Conservation (phyloP, 2,888 invertebrate genomes). For the Chromoteleia sp. region DNA sequence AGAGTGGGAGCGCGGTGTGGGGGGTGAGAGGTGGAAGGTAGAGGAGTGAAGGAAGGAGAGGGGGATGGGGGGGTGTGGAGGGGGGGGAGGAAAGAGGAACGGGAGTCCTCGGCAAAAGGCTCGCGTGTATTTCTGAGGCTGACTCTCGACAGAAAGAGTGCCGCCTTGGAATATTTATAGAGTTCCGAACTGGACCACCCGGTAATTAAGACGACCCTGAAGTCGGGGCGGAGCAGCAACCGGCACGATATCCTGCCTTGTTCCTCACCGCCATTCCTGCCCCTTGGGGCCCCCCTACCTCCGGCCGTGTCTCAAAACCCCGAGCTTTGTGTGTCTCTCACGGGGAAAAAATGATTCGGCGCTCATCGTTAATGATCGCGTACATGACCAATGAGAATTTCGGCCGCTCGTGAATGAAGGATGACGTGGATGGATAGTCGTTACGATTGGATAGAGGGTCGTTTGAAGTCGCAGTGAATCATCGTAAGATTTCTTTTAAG, state of each 20-base stretch:
- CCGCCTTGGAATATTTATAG: slow-evolving; percentile 81
- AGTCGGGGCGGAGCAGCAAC: slow-evolving; percentile 80
- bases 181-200: slow-evolving; percentile 82
- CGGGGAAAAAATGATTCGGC: slow-evolving; percentile 54
- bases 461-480: slow-evolving; percentile 22
- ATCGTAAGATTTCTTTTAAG: neutral
- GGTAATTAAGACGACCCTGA: slow-evolving; percentile 83
- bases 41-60: no score
- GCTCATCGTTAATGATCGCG: slow-evolving; percentile 48
- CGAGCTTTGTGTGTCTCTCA: slow-evolving; percentile 38
- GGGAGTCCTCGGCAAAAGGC: slow-evolving; percentile 68
- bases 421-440: slow-evolving; percentile 47
- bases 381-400: slow-evolving; percentile 52
- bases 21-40: no score
- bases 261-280: slow-evolving; percentile 73
- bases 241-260: slow-evolving; percentile 77
- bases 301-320: slow-evolving; percentile 38
- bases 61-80: neutral
- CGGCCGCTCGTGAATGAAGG: slow-evolving; percentile 35
- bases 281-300: slow-evolving; percentile 53
- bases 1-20: no score
- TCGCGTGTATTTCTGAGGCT: slow-evolving; percentile 70
- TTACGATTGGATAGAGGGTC: slow-evolving; percentile 16
- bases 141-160: slow-evolving; percentile 76
- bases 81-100: slow-evolving; percentile 37